These are phyloP conservation scores for Galerucella nymphaeae DNA, from an alignment of 2,888 invertebrate species.

Conservation along the genomic window DNA sequence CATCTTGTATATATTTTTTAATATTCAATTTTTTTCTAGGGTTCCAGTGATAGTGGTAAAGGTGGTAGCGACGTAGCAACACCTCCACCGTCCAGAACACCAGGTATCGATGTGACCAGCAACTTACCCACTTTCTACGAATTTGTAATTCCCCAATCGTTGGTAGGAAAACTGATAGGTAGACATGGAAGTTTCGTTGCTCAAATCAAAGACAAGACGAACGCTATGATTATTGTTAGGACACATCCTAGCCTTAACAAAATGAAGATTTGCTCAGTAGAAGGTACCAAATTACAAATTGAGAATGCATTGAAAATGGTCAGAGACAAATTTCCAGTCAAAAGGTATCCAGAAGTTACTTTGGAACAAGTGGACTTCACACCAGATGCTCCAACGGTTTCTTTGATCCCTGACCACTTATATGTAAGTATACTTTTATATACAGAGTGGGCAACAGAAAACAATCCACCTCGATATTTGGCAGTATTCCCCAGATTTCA, in stretches of 20 bases:
- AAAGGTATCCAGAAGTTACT: slow-evolving; percentile 83
- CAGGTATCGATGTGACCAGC: slow-evolving; percentile 64
- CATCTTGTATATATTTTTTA: not conserved
- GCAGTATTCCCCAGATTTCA: too few species aligned
- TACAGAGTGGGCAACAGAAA: too few species aligned
- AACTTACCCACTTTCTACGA: slow-evolving; percentile 70
- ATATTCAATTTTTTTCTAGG: slow-evolving; percentile 64
- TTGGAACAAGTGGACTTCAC: slow-evolving; percentile 70
- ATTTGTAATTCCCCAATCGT: slow-evolving; percentile 78
- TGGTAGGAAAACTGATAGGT: slow-evolving; percentile 91
- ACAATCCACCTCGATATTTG: too few species aligned
- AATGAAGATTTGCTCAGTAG: slow-evolving; percentile 78
- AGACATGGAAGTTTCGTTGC: slow-evolving; percentile 84
- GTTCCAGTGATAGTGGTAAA: slow-evolving; percentile 87
- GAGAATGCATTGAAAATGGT: slow-evolving; percentile 86
- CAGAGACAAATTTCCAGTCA: slow-evolving; percentile 84
- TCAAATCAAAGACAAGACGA: slow-evolving; percentile 80
- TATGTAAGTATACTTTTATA: slow-evolving; percentile 56
- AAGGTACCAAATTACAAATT: slow-evolving; percentile 76
- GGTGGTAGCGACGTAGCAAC: slow-evolving; percentile 80
- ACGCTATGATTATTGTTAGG: slow-evolving; percentile 83
- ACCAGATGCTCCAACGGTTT: slow-evolving; percentile 58
- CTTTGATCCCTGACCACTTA: slow-evolving; percentile 59
- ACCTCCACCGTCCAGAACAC: slow-evolving; percentile 71
- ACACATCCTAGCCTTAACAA: slow-evolving; percentile 78